phyloP scores from a whole-genome alignment of 2,888 invertebrate species.

The Actias luna region DNA sequence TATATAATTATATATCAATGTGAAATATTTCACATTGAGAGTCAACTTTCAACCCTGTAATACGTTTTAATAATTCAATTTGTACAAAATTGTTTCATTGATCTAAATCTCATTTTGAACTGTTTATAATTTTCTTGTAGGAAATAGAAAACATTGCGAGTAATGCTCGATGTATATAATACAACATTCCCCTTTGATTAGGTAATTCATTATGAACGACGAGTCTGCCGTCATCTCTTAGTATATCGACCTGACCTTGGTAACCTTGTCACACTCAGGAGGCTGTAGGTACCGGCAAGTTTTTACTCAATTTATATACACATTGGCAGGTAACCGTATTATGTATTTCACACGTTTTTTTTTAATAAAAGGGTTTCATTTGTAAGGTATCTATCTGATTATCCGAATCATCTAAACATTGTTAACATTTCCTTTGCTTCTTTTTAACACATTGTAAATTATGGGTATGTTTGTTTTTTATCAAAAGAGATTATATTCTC shows the following conservation, averaged over 20 bases:
- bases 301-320: constrained; percentile 15
- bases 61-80: not conserved
- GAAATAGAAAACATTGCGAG: not conserved
- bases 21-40: not conserved
- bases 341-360: constrained; percentile 9
- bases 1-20: no score
- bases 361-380: not conserved
- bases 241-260: constrained; percentile 21
- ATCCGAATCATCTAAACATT: not conserved
- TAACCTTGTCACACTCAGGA: constrained; percentile 23
- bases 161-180: not conserved
- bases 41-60: not conserved
- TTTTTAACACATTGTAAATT: not conserved
- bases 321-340: constrained; percentile 1
- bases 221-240: constrained; percentile 18
- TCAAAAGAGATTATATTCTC: not conserved
- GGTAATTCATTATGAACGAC: not conserved
- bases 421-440: not conserved
- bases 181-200: constrained; percentile 9
- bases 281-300: constrained; percentile 22
- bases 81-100: not conserved
- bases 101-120: not conserved
- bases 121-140: not conserved
- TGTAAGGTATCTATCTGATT: not conserved
- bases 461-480: not conserved